phyloP scores from a whole-genome alignment of 2,888 invertebrate species.

The Ormyrus thymus region DNA sequence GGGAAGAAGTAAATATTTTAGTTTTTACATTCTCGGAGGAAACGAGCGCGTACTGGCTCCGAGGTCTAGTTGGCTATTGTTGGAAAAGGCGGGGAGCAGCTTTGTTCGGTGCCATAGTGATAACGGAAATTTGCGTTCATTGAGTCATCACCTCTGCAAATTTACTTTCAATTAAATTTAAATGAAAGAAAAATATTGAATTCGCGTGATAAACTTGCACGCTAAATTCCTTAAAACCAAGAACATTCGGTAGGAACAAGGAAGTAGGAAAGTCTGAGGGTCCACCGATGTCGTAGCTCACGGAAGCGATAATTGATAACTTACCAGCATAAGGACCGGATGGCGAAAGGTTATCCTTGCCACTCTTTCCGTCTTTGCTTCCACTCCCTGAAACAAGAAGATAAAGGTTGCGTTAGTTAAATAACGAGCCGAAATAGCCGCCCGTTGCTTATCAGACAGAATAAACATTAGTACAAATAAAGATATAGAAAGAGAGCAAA shows the following conservation, averaged over 20 bases:
- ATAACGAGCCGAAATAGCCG: slow-evolving; percentile 3
- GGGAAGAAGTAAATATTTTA: slow-evolving; percentile 10
- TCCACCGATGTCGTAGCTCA: background rate
- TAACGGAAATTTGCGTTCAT: no score
- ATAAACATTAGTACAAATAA: slow-evolving; percentile 32
- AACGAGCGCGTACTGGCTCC: no score
- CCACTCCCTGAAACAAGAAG: slow-evolving; percentile 82
- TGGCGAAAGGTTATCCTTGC: slow-evolving; percentile 83
- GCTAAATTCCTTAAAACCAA: no score
- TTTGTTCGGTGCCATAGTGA: no score
- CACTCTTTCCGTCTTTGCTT: slow-evolving; percentile 82
- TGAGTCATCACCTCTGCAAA: no score
- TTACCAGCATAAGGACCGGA: slow-evolving; percentile 78
- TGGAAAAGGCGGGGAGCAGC: no score
- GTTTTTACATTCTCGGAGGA: background rate
- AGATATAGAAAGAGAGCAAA: background rate
- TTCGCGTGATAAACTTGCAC: no score
- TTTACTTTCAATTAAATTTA: no score
- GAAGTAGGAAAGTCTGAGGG: no score
- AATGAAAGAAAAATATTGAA: no score
- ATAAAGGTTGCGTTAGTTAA: slow-evolving; percentile 55
- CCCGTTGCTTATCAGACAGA: slow-evolving; percentile 8
- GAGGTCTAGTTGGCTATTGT: no score
- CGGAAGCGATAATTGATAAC: slow-evolving; percentile 57
- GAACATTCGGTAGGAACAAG: no score